Evolutionary conservation across 2,888 invertebrate species (phyloP).

Genomic region (Acrocera orbiculus): DNA sequence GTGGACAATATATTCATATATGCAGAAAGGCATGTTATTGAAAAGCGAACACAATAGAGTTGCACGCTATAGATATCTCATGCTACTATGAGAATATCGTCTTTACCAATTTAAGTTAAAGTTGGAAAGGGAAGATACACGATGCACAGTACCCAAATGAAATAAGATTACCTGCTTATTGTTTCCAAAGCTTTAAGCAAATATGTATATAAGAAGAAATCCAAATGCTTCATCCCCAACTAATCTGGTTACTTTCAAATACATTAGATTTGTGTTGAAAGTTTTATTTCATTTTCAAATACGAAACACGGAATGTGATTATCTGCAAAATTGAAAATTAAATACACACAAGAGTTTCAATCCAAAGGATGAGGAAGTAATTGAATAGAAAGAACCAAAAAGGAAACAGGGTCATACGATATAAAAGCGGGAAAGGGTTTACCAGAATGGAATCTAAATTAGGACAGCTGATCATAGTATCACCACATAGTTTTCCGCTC

Average conservation of each 20-base stretch:
- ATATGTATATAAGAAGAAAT: slow-evolving; percentile 8
- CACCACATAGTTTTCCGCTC: slow-evolving; percentile 12
- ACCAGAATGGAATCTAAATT: slow-evolving; percentile 1
- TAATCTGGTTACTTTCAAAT: slow-evolving; percentile 8
- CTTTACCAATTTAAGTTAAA: too few species aligned
- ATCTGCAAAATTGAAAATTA: slow-evolving; percentile 12
- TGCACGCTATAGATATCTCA: too few species aligned
- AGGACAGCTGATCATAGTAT: slow-evolving; percentile 8
- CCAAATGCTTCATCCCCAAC: slow-evolving; percentile 10
- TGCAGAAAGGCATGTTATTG: not conserved
- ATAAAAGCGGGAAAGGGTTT: not conserved
- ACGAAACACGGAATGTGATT: slow-evolving; percentile 10
- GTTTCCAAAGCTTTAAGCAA: slow-evolving; percentile 10
- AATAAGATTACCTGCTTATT: slow-evolving; percentile 9
- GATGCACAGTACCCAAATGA: too few species aligned
- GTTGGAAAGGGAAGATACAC: too few species aligned
- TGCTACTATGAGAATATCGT: too few species aligned
- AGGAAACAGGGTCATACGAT: not conserved
- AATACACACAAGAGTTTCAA: slow-evolving; percentile 9
- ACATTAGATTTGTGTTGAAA: slow-evolving; percentile 3
- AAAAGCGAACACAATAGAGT: slow-evolving; percentile 5
- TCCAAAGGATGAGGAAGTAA: slow-evolving; percentile 8
- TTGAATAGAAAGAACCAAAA: slow-evolving; percentile 10
- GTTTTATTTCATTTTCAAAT: slow-evolving; percentile 5
- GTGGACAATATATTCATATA: slow-evolving; percentile 5